Evolutionary conservation across 64 coral and sea anemone species (phyloP).

Genomic region (Catalaphyllia jardinei): DNA sequence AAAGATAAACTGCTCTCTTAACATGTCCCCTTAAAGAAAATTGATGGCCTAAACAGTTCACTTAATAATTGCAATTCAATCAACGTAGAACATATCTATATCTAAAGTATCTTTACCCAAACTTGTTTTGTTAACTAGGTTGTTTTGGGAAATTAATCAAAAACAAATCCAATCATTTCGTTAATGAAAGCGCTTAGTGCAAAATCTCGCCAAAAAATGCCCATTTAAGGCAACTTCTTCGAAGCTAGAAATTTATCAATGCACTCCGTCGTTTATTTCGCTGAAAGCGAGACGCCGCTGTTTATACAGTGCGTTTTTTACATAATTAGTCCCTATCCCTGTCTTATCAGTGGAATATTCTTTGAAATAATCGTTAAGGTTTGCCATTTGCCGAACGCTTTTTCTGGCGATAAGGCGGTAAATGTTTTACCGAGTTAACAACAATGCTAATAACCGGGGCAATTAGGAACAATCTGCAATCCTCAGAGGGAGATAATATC

Average conservation of each 20-base stretch:
- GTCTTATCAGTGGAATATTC: slow-evolving; percentile 42
- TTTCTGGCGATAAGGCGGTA: slow-evolving; percentile 73
- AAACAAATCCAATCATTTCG: neutral
- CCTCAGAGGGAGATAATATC: slow-evolving; percentile 73
- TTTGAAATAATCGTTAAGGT: slow-evolving; percentile 36
- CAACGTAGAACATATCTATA: neutral
- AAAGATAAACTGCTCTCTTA: slow-evolving; percentile 24
- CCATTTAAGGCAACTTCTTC: neutral
- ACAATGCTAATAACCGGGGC: slow-evolving; percentile 85
- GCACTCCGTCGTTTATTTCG: neutral
- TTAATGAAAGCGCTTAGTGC: neutral
- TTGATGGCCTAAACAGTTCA: neutral
- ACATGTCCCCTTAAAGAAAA: neutral
- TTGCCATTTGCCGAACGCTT: slow-evolving; percentile 15
- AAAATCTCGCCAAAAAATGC: neutral
- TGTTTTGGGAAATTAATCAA: neutral
- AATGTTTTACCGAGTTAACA: slow-evolving; percentile 67
- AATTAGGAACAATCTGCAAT: slow-evolving; percentile 92
- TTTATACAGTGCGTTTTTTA: slow-evolving; percentile 7
- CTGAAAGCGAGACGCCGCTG: slow-evolving; percentile 3
- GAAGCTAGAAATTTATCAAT: neutral
- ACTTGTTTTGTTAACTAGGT: slow-evolving; percentile 28
- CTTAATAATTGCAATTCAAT: slow-evolving; percentile 13
- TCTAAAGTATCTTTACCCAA: neutral
- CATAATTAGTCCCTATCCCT: slow-evolving; percentile 25